Conservation (phyloP, 2,888 invertebrate species). For the Agrochola macilenta region DNA sequence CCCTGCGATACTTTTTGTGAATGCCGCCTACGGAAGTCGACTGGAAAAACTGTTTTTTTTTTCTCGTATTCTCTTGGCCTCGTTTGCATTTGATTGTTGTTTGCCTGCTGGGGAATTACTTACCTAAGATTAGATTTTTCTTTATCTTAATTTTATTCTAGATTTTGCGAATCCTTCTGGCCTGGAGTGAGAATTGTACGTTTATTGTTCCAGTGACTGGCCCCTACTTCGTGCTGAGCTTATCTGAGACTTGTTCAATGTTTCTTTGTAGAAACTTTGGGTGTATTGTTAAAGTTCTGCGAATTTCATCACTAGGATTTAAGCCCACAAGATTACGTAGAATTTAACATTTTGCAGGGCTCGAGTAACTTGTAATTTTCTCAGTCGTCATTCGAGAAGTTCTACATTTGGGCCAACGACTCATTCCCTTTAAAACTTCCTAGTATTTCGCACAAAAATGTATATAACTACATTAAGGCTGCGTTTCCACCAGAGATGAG, state of each 20-base stretch:
- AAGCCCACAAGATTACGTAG: constrained; percentile 29
- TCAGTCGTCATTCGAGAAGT: constrained; percentile 7
- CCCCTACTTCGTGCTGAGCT: constrained; percentile 16
- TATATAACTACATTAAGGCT: background rate
- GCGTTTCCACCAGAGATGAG: too few relatives aligned
- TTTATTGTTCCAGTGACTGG: constrained; percentile 41
- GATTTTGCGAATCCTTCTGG: constrained; percentile 35
- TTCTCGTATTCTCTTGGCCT: constrained; percentile 54
- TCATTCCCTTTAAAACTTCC: background rate
- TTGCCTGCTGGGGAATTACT: constrained; percentile 60
- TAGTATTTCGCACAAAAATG: background rate
- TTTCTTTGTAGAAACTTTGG: constrained; percentile 33
- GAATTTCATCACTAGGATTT: constrained; percentile 29
- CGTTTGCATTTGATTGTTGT: constrained; percentile 75
- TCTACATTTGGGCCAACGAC: background rate
- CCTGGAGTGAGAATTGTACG: constrained; percentile 30
- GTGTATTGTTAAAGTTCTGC: constrained; percentile 33
- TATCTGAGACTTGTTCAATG: constrained; percentile 34
- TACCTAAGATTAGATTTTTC: constrained; percentile 47
- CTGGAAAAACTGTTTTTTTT: constrained; percentile 77
- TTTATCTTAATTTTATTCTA: constrained; percentile 52
- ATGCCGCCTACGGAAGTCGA: constrained; percentile 75
- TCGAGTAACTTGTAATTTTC: background rate
- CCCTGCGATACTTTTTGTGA: constrained; percentile 83
- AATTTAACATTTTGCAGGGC: background rate